Evolutionary conservation across 2,113 vertebrate species (phyloP).

Genomic region (human (Homo sapiens)): DNA sequence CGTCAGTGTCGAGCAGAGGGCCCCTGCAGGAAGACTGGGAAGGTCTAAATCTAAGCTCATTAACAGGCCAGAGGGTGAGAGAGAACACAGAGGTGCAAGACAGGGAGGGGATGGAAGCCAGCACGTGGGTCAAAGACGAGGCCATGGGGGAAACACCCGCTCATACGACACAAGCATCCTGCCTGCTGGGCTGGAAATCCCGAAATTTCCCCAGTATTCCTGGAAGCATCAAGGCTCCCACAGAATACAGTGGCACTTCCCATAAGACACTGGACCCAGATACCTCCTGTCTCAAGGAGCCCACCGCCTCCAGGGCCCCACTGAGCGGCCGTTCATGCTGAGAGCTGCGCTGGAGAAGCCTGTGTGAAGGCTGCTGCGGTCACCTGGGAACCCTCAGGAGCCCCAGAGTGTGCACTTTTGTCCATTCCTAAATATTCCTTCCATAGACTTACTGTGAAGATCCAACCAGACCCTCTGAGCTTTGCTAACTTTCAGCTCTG

Average conservation of each 20-base stretch:
- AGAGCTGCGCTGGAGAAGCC: background rate
- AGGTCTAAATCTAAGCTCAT: background rate
- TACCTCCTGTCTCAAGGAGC: background rate
- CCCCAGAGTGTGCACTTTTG: background rate
- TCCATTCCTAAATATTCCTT: background rate
- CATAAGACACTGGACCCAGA: background rate
- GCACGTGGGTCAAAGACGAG: background rate
- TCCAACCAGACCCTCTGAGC: background rate
- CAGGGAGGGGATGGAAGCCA: background rate
- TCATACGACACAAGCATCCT: background rate
- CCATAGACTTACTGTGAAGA: background rate
- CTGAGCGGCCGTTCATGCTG: background rate
- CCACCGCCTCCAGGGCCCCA: background rate
- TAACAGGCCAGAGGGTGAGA: background rate
- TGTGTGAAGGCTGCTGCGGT: background rate
- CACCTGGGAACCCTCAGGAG: background rate
- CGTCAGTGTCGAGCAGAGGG: background rate
- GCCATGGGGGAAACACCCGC: background rate
- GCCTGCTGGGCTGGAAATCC: background rate
- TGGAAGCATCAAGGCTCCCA: background rate
- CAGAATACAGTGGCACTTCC: background rate
- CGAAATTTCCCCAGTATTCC: background rate
- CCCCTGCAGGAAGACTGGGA: fast-evolving
- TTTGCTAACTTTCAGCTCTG: background rate
- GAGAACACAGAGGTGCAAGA: background rate